Percentiles rank a stretch among this genome's conserved stretches.
Evolutionary conservation across 2,113 vertebrate genomes (phyloP).

Genomic region (Eclectus roratus): DNA sequence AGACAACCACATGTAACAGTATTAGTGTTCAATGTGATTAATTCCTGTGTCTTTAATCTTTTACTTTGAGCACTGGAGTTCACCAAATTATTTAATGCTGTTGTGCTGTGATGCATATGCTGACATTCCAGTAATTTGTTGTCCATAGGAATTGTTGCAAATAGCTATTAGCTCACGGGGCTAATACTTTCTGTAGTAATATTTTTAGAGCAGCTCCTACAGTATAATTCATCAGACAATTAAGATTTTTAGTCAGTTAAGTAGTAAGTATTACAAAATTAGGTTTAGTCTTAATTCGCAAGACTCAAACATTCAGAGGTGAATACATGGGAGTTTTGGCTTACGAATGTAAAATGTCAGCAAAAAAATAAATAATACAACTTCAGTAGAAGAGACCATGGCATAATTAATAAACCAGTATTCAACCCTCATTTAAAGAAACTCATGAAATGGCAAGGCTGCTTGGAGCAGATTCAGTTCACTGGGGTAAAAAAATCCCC

Average conservation of each 20-base stretch:
- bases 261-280: neutral
- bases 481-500: neutral
- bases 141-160: constrained; percentile 24
- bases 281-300: neutral
- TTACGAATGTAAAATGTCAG: constrained; percentile 4
- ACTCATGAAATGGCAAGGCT: neutral
- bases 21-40: neutral
- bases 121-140: constrained; percentile 7
- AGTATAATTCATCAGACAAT: constrained; percentile 34
- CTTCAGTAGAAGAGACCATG: neutral
- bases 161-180: neutral
- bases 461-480: neutral
- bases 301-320: constrained; percentile 20
- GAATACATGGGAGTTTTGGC: neutral
- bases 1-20: neutral
- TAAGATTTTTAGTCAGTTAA: constrained; percentile 47
- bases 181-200: constrained; percentile 8
- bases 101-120: neutral
- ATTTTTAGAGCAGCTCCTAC: neutral
- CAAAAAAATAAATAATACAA: neutral
- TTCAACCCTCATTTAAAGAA: neutral
- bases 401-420: constrained; percentile 15
- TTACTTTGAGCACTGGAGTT: neutral
- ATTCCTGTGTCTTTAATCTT: constrained; percentile 2
- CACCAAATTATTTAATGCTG: neutral